Evolutionary conservation across 2,888 invertebrate genomes (phyloP), one percentile per base, ranked within the genome.

Genomic region (Parelbella ahira): DNA sequence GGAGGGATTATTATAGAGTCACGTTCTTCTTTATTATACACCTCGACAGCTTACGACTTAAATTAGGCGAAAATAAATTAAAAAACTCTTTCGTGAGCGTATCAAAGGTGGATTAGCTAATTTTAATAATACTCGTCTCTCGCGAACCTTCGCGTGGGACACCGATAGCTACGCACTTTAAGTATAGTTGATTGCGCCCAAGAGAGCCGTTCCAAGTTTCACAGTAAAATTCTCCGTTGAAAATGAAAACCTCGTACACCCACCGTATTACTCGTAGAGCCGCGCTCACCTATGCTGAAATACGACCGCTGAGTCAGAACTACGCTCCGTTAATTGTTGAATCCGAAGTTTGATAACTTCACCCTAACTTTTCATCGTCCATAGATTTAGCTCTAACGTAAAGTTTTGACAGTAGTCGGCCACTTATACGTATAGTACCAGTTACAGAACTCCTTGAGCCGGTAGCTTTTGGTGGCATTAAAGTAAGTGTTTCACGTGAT

Each of bases 341-440:
- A 75, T 78, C 71, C 62, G 57, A 68, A 73, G 68, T 75, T 74
- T 67, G 64, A 68, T 66, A 77, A 77, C 70, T 77, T 71, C 52
- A 52, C 58, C 60, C 45, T 34, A 50, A 59, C 47, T 47, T 47
- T 39, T 45, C 42, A 32, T 41, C 47, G 29, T 41, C 39, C 39
- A 41, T 41, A 41, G 32, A 41, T 41, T 41, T 32, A 41, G 33
- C 27, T 41, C 39, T 7, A 20, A 23, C 25, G 18, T 41, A 41
- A 41, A 41, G 33, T 41, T 41, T 33, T 41, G 39, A 41, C 39
- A 41, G 39, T 41, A 33, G 25, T 41, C 39, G 39, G 39, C 39
- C 39, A 41, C 33, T 33, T 41, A 41, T 25, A 32, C 32, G 24
- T 41, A 25, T 25, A 39, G 32, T 39, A 32, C 33, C 32, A 7